Conservation (phyloP, 2,113 vertebrate species). For the Chrysochloris asiatica region DNA sequence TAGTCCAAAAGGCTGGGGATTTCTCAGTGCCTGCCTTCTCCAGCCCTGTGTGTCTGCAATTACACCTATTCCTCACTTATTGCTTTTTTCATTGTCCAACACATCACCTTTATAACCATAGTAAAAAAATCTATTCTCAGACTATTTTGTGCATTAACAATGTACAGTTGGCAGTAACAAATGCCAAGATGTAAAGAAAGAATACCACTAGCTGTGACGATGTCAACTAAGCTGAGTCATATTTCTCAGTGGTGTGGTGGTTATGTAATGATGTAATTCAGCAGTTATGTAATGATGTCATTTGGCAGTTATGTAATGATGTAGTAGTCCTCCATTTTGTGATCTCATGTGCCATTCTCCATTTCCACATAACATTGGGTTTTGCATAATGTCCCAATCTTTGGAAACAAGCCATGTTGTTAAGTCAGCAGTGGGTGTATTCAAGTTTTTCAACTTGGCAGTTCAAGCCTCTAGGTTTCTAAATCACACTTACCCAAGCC, state of each 20-base stretch:
- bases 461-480: slow-evolving; percentile 30
- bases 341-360: background rate
- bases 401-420: background rate
- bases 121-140: background rate
- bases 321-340: background rate
- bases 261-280: too few species aligned
- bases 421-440: background rate
- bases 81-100: too few species aligned
- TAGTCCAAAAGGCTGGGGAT: slow-evolving; percentile 19
- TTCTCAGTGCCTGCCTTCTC: background rate
- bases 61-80: background rate
- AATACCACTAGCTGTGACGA: background rate
- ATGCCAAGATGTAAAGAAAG: background rate
- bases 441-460: background rate
- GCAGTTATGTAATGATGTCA: too few species aligned
- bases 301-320: background rate
- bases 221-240: background rate
- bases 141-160: background rate
- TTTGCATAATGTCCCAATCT: background rate
- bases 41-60: background rate
- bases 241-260: too few species aligned
- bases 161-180: background rate
- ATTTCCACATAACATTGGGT: background rate
- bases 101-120: background rate
- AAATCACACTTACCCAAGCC: background rate